Base-by-base conservation (phyloP, 2,113 vertebrate species). In the Sisor rabdophorus region DNA sequence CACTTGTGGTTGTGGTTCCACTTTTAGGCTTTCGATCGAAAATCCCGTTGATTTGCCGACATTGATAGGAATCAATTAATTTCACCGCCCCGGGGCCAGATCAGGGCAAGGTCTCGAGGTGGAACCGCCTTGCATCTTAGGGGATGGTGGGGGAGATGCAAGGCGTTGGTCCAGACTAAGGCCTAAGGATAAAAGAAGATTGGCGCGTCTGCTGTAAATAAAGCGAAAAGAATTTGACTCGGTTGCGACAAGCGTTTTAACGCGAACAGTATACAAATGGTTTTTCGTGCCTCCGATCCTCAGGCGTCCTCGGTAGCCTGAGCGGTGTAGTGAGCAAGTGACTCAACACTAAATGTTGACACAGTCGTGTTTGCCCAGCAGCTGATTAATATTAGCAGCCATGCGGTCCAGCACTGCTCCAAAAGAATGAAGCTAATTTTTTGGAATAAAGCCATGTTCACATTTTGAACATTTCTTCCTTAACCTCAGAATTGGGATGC, bases 121-220 rank as follows among this genome's bases (percentile, higher is more conserved):
- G n/a, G n/a, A n/a, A n/a, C n/a, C n/a, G n/a, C n/a, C n/a, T n/a
- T 59, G 53, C 17, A 36, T 36, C 32, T 7, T 36, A 36, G 3
- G 40, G 40, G 8, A 44, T 44, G 12, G 56, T 17, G 22, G 13
- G 20, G 17, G 36, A 30, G 30, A n/a, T 40, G 22, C 28, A n/a
- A n/a, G n/a, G 44, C 17, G 26, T 11, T 17, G 19, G 19, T 24
- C 20, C 59, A 63, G 72, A 20, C 55, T 13, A 50, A 65, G 65
- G 75, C 72, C 30, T 40, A 26, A 16, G 26, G 28, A 50, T 59
- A 48, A 24, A 79, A 52, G 48, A 58, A 58, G 59, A 71, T 75
- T 56, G 55, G 71, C 74, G 50, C 67, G 63, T 53, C 36, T 81
- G 70, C n/a, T 71, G 80, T 64, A 52, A 81, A 71, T 52, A 48